A percentile compares a stretch with the other conserved stretches of the same genome.
Evolutionary conservation across 2,113 vertebrate species (phyloP).

Genomic region (Bungarus multicinctus): DNA sequence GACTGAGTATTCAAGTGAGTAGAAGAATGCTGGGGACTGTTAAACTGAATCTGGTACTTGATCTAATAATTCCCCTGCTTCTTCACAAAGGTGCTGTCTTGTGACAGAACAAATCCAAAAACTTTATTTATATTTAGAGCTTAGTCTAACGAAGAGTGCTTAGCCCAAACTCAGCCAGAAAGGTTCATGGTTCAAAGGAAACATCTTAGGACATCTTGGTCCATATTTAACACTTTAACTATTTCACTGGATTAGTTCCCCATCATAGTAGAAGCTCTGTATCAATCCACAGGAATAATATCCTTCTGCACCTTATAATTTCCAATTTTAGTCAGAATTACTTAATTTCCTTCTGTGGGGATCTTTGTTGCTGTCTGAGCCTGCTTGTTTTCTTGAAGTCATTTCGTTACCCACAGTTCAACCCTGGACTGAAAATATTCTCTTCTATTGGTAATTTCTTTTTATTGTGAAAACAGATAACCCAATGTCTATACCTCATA

Average conservation of each 20-base stretch:
- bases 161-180: background rate
- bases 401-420: background rate
- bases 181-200: background rate
- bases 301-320: background rate
- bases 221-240: background rate
- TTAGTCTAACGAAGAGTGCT: background rate
- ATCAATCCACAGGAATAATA: background rate
- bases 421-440: background rate
- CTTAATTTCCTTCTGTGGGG: background rate
- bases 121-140: background rate
- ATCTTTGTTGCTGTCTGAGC: background rate
- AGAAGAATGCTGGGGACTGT: background rate
- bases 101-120: background rate
- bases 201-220: background rate
- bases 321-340: background rate
- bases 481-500: background rate
- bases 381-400: background rate
- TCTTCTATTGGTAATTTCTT: background rate
- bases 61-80: background rate
- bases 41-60: background rate
- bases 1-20: background rate
- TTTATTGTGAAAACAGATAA: background rate
- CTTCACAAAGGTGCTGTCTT: background rate
- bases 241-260: background rate
- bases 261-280: background rate